Base-by-base conservation (phyloP, 2,888 invertebrate species). In the Tetrapedia diversipes region DNA sequence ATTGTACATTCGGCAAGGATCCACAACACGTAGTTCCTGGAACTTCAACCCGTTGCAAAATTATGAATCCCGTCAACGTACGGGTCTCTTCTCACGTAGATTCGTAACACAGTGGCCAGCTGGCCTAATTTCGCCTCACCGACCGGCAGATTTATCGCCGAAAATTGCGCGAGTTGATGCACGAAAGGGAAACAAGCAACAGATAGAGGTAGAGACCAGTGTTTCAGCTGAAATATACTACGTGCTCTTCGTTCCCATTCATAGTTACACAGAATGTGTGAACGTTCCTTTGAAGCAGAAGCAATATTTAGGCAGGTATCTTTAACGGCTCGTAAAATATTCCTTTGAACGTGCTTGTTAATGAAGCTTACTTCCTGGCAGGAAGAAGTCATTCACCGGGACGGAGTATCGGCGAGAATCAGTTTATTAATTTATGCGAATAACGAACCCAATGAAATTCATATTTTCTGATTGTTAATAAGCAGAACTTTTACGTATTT, bases 271-370 rank as follows among this genome's bases (percentile, higher is more conserved):
- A n/a, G n/a, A n/a, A n/a, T n/a, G 32, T n/a, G n/a, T 0, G 22
- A 47, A 60, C 34, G 37, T 41, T 41, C 19, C 10, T 51, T 57
- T 41, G 29, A 57, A 29, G 43, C 19, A n/a, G 27, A 57, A 49
- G 32, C 32, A 53, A 70, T 64, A 64, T 64, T 64, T 57, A 51
- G 51, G 22, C 39, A 57, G 54, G 29, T 29, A 72, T 27, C 19
- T 41, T 65, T 56, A 51, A 61, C 43, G 73, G 24, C 51, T 56
- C 56, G 56, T 43, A 49, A 76, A 49, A 43, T 56, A 39, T 70
- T 24, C 11, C 65, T 34, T 45, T 16, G 29, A 14, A 37, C 2
- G 1, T 11, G 37, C n/a, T n/a, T n/a, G n/a, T n/a, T n/a, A n/a
- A n/a, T n/a, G n/a, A n/a, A n/a, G n/a, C n/a, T n/a, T n/a, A n/a